Base-by-base conservation (phyloP, 2,888 invertebrate genomes). In the Drosophila neotestacea region DNA sequence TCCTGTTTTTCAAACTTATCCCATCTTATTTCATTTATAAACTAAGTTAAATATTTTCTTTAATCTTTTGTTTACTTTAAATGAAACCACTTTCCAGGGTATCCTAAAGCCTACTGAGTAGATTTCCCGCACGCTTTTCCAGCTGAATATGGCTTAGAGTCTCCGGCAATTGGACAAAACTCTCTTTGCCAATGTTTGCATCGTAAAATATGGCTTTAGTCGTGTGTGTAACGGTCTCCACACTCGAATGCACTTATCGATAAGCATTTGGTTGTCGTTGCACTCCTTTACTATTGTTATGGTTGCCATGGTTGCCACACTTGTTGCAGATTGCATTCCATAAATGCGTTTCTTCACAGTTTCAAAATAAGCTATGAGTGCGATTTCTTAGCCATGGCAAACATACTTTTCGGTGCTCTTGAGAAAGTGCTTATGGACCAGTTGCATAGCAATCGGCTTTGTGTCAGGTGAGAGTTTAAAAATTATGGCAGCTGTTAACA, bases 191-290 rank as follows among this genome's bases (percentile, higher is more conserved):
- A 74, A 70, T 82, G 69, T 79, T 85, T 79, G 86, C 52, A 81
- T 62, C 88, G 80, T 83, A 80, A 86, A 88, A 72, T 83, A 81
- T 81, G 86, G 81, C 69, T 72, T 83, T 71, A 79, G 59, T 51
- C 47, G 47, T 50, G 54, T 73, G 41, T 64, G 34, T 46, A 67
- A 56, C 79, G 52, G 30, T 55, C 50, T 55, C 64, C 51, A 46
- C 50, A 60, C 36, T 65, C 60, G 56, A 64, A 38, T 55, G 59
- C 75, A 70, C 46, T 63, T 70, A 61, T 75, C 66, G 75, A 70
- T 70, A 65, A 56, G 47, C 60, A 56, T 58, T 48, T 34, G 9
- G 56, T 28, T 64, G 52, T 22, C 39, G 56, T 50, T 47, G 59
- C 11, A 5, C 10, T 27, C 22, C 42, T 42, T 41, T 11, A 9